Percentiles rank a stretch among this genome's conserved stretches.
These are phyloP conservation scores for Noctua pronuba DNA, from an alignment of 2,888 invertebrate species.

Conservation along the genomic window DNA sequence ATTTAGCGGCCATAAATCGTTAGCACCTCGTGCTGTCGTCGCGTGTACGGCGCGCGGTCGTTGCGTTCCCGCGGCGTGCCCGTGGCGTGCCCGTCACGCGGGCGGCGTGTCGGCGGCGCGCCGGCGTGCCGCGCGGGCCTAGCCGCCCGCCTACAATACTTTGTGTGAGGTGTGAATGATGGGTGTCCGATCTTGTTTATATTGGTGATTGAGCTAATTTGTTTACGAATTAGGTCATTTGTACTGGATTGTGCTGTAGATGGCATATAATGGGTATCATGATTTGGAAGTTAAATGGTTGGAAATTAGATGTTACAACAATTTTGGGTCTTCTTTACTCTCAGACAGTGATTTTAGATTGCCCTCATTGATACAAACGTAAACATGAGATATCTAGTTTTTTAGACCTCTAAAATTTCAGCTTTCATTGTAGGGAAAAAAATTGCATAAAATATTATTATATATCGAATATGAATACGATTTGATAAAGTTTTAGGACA, in stretches of 20 bases:
- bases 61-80: slow-evolving; percentile 66
- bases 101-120: slow-evolving; percentile 58
- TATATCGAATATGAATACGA: too few species aligned
- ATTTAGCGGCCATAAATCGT: slow-evolving; percentile 83
- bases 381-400: not conserved
- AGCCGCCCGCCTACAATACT: slow-evolving; percentile 59
- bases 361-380: too few species aligned
- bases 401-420: not conserved
- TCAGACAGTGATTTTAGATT: not conserved
- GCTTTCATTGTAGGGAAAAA: not conserved
- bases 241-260: slow-evolving; percentile 15
- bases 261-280: not conserved
- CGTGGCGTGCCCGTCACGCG: slow-evolving; percentile 59
- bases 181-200: slow-evolving; percentile 76
- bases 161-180: slow-evolving; percentile 80
- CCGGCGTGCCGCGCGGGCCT: slow-evolving; percentile 63
- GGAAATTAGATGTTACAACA: not conserved
- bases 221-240: slow-evolving; percentile 54
- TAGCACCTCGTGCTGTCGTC: slow-evolving; percentile 79
- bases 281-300: not conserved
- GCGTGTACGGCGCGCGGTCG: slow-evolving; percentile 69
- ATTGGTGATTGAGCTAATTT: slow-evolving; percentile 64
- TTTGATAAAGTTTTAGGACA: too few species aligned
- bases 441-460: not conserved
- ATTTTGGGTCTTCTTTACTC: not conserved